phyloP scores from a whole-genome alignment of 2,888 invertebrate species.

The Drosophila conformis region DNA sequence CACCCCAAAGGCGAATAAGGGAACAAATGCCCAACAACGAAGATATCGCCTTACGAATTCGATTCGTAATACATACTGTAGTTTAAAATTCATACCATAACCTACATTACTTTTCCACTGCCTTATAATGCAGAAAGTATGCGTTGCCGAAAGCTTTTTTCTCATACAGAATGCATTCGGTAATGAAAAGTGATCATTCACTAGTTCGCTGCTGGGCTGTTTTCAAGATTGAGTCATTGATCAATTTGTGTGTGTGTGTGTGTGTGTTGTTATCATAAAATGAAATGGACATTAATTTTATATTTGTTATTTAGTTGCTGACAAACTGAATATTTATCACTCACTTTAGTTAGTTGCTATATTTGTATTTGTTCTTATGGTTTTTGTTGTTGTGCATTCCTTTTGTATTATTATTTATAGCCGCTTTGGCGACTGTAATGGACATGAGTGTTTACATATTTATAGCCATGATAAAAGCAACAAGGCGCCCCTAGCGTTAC shows the following conservation, averaged over 20 bases:
- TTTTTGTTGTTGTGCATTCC: slow-evolving; percentile 6
- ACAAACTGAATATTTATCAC: slow-evolving; percentile 42
- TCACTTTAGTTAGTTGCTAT: slow-evolving; percentile 37
- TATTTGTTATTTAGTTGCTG: slow-evolving; percentile 32
- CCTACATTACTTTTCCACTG: background rate
- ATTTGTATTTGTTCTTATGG: slow-evolving; percentile 2
- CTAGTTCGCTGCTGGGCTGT: background rate
- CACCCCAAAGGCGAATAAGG: background rate
- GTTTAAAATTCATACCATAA: background rate
- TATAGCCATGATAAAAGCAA: slow-evolving; percentile 64
- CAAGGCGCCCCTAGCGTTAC: slow-evolving; percentile 19
- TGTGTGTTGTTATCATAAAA: slow-evolving; percentile 28
- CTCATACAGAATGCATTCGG: background rate
- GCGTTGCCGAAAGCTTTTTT: background rate
- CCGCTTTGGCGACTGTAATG: slow-evolving; percentile 43
- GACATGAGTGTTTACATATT: slow-evolving; percentile 49
- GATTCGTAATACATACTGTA: background rate
- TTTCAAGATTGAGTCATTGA: slow-evolving; percentile 32
- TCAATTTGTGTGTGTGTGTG: slow-evolving; percentile 6
- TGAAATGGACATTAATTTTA: slow-evolving; percentile 30
- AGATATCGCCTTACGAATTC: background rate
- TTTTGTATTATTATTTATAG: slow-evolving; percentile 53
- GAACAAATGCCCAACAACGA: background rate
- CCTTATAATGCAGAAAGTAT: background rate
- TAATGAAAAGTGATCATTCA: background rate